Conservation (phyloP, 1,140 invertebrate genomes). For the Drusus annulatus region DNA sequence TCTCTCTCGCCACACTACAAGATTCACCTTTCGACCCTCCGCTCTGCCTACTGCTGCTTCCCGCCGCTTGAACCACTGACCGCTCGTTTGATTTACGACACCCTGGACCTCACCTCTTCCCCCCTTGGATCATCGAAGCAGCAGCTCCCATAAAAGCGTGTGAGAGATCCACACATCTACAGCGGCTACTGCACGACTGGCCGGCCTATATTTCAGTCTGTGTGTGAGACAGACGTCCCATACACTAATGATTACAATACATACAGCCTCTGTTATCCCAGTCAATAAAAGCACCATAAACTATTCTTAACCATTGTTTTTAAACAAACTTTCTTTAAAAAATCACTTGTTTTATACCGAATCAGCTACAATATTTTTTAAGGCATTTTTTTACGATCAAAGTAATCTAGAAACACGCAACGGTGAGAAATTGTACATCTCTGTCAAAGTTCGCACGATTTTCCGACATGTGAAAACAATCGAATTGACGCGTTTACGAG, state of each 20-base stretch:
- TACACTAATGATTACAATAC: conserved; percentile 13
- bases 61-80: no score
- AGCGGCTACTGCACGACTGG: no score
- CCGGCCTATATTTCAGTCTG: no score
- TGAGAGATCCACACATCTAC: no score
- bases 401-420: conserved; percentile 6
- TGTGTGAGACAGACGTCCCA: no score
- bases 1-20: no score
- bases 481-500: conserved; percentile 4
- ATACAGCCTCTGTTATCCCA: background rate
- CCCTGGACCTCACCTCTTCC: no score
- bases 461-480: conserved; percentile 22
- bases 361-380: conserved; percentile 20
- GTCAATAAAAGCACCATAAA: conserved; percentile 29
- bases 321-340: conserved; percentile 20
- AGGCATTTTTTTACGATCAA: conserved; percentile 28
- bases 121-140: no score
- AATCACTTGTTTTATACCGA: conserved; percentile 22
- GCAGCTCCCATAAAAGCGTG: no score
- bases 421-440: conserved; percentile 5
- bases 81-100: no score
- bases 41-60: no score
- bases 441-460: conserved; percentile 32
- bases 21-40: no score
- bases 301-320: conserved; percentile 27